Percentiles rank a stretch among this genome's conserved stretches.
Conservation (phyloP, 2,113 vertebrate genomes). For the Tonatia bakeri region DNA sequence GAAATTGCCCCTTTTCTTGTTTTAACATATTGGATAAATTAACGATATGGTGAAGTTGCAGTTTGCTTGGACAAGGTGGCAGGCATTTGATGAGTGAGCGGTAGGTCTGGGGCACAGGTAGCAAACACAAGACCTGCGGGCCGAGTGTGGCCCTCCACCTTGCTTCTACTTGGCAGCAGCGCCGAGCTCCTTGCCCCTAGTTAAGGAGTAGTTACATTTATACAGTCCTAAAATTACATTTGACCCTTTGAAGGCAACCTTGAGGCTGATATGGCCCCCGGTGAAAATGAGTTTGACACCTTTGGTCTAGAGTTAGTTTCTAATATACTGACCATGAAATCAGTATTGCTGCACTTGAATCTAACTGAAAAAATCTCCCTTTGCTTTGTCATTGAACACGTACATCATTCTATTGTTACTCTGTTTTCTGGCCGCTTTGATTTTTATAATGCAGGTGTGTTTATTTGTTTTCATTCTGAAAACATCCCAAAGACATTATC, state of each 20-base stretch:
- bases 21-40: conserved; percentile 28
- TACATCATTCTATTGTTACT: not conserved
- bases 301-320: not conserved
- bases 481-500: not conserved
- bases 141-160: too few relatives aligned
- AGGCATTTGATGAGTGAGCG: not conserved
- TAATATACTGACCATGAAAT: not conserved
- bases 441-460: not conserved
- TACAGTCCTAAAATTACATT: too few relatives aligned
- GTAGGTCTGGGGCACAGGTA: not conserved
- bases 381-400: not conserved
- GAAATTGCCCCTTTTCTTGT: conserved; percentile 23
- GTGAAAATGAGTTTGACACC: too few relatives aligned
- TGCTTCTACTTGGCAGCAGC: too few relatives aligned
- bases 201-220: too few relatives aligned
- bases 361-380: not conserved
- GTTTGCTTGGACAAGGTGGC: not conserved
- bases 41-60: conserved; percentile 4
- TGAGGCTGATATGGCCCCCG: too few relatives aligned
- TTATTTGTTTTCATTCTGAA: not conserved
- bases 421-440: not conserved
- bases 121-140: too few relatives aligned
- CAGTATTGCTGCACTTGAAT: not conserved
- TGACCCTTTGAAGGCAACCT: too few relatives aligned
- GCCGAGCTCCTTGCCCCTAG: too few relatives aligned